phyloP scores from a whole-genome alignment of 2,888 invertebrate species.

The Tigriopus californicus region DNA sequence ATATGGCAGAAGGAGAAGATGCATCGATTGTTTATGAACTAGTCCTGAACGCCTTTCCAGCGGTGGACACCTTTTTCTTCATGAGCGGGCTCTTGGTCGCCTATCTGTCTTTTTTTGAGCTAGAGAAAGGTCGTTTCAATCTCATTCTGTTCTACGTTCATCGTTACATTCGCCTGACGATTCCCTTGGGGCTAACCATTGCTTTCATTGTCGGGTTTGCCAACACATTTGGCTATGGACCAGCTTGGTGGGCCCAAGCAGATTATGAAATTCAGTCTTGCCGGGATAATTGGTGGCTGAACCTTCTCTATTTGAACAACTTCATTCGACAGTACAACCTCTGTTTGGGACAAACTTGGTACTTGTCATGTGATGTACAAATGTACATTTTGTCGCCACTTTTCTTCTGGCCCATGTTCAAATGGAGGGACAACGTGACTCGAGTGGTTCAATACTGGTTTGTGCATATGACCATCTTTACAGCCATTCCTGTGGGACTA shows the following conservation, averaged over 20 bases:
- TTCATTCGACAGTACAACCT: not conserved
- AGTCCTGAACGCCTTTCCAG: slow-evolving; percentile 16
- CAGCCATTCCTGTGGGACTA: not conserved
- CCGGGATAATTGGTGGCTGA: slow-evolving; percentile 8
- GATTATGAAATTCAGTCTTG: not conserved
- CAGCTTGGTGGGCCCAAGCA: not conserved
- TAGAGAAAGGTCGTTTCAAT: not conserved
- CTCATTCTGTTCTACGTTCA: slow-evolving; percentile 13
- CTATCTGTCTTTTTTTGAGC: slow-evolving; percentile 6
- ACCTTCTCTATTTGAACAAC: slow-evolving; percentile 14
- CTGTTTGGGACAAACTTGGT: slow-evolving; percentile 17
- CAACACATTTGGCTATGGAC: not conserved
- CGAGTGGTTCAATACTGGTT: too few relatives aligned
- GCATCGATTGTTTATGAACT: not conserved
- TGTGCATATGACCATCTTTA: too few relatives aligned
- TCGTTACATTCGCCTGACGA: slow-evolving; percentile 12
- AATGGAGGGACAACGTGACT: not conserved
- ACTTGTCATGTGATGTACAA: slow-evolving; percentile 17
- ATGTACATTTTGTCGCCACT: slow-evolving; percentile 15
- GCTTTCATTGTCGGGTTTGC: not conserved
- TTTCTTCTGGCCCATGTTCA: slow-evolving; percentile 4
- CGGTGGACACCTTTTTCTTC: slow-evolving; percentile 18
- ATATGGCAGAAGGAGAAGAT: not conserved
- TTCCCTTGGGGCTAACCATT: not conserved
- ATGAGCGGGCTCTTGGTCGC: slow-evolving; percentile 17